Evolutionary conservation across 2,113 vertebrate species (phyloP).

Genomic region (Psittacus erithacus): DNA sequence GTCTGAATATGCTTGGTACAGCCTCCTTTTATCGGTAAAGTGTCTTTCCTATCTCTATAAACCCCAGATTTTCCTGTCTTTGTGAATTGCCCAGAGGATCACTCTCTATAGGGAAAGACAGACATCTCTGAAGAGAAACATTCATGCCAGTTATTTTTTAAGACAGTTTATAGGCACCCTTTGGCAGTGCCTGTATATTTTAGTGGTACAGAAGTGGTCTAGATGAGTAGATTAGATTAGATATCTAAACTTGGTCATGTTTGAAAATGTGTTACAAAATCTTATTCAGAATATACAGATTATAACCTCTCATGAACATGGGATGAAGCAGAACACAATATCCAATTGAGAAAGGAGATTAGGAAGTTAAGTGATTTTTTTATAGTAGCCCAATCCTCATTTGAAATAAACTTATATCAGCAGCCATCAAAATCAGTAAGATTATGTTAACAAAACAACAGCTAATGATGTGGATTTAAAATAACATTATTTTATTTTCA

Average conservation of each 20-base stretch:
- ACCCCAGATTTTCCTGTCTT: not conserved
- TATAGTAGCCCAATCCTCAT: not conserved
- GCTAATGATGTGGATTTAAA: not conserved
- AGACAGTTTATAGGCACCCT: not conserved
- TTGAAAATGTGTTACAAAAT: not conserved
- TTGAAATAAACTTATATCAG: not conserved
- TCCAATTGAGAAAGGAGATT: not conserved
- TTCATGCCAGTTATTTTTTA: not conserved
- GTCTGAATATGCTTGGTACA: not conserved
- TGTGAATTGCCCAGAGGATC: not conserved
- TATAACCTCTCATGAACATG: not conserved
- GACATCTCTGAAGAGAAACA: not conserved
- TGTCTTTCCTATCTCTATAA: not conserved
- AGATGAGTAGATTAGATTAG: not conserved
- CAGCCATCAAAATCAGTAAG: not conserved
- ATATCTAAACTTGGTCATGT: not conserved
- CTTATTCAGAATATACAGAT: not conserved
- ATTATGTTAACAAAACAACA: not conserved
- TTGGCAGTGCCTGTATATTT: not conserved
- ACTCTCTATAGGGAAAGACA: not conserved
- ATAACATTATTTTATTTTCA: not conserved
- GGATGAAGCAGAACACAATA: not conserved
- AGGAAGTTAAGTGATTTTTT: not conserved
- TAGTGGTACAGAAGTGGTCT: rapidly evolving
- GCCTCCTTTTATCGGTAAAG: not conserved